Conservation (phyloP, 2,797 vertebrate genomes). For the Hoplostethus atlanticus region DNA sequence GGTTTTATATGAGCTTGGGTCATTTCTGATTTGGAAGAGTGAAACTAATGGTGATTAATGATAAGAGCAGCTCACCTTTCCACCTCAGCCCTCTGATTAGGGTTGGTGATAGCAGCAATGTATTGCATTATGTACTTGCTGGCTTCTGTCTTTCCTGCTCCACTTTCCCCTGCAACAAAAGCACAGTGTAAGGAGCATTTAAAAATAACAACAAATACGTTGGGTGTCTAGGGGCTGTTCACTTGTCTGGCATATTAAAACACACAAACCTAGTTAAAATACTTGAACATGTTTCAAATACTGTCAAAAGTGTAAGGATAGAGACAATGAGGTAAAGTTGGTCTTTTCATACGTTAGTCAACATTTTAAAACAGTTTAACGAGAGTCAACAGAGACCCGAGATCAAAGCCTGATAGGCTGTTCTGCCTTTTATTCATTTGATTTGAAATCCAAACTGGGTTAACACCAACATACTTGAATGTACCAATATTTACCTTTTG, state of each 20-base stretch:
- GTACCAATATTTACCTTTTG: neutral
- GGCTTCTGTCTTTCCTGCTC: constrained; percentile 98
- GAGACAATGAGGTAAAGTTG: too few species aligned
- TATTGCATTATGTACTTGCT: constrained; percentile 99
- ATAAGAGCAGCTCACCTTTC: constrained; percentile 89
- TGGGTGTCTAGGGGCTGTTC: neutral
- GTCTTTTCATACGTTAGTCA: too few species aligned
- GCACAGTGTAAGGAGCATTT: neutral
- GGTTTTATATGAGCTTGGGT: neutral
- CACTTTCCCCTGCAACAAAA: constrained; percentile 92
- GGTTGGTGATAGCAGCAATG: constrained; percentile 99
- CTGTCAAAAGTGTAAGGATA: too few species aligned
- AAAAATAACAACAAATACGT: neutral
- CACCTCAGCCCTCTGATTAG: constrained; percentile 95
- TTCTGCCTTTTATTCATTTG: neutral
- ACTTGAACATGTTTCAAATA: neutral
- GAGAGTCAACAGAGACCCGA: too few species aligned
- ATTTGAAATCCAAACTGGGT: neutral
- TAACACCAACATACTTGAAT: neutral
- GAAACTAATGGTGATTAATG: neutral
- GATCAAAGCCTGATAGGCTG: too few species aligned
- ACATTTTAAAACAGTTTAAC: too few species aligned
- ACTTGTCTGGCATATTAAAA: constrained; percentile 5
- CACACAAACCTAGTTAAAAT: neutral
- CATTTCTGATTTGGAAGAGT: neutral